These are phyloP conservation scores for Dysidea cf. avara DNA, from an alignment of 37 sponge, comb jelly and placozoan genomes.

Conservation along the genomic window DNA sequence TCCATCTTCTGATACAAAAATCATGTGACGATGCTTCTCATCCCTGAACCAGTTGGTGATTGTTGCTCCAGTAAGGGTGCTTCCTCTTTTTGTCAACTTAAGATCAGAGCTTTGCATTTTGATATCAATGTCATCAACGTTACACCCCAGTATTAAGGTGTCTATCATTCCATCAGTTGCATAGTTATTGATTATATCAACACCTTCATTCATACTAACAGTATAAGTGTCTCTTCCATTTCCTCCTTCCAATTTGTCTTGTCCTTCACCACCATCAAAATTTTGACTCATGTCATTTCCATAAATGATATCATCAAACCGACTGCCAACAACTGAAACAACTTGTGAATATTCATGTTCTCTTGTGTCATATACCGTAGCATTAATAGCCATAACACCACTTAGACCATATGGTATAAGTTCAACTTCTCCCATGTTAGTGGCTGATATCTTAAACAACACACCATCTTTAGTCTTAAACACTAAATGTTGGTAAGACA, in stretches of 20 bases:
- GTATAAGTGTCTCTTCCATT: constrained; percentile 22
- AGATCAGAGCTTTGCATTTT: not conserved
- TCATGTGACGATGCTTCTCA: not conserved
- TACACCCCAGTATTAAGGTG: not conserved
- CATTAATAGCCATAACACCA: too few relatives aligned
- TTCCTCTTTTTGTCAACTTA: not conserved
- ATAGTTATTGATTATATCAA: constrained; percentile 9
- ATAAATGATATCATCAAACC: not conserved
- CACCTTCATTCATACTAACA: not conserved
- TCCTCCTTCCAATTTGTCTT: constrained; percentile 2
- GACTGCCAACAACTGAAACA: too few relatives aligned
- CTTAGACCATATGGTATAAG: too few relatives aligned
- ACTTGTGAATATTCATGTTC: too few relatives aligned
- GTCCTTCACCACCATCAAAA: constrained; percentile 12
- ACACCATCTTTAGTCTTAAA: too few relatives aligned
- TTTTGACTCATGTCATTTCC: constrained; percentile 5
- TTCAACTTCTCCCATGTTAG: too few relatives aligned
- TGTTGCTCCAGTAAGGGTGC: not conserved
- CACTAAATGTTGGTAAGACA: too few relatives aligned
- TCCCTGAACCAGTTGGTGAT: constrained; percentile 12
- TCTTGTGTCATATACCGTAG: too few relatives aligned
- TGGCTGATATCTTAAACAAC: too few relatives aligned
- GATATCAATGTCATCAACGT: not conserved
- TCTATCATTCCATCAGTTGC: not conserved
- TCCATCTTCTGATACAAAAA: not conserved